These are phyloP conservation scores for Tridacna gigas DNA, from an alignment of 2,888 invertebrate genomes.

Conservation along the genomic window DNA sequence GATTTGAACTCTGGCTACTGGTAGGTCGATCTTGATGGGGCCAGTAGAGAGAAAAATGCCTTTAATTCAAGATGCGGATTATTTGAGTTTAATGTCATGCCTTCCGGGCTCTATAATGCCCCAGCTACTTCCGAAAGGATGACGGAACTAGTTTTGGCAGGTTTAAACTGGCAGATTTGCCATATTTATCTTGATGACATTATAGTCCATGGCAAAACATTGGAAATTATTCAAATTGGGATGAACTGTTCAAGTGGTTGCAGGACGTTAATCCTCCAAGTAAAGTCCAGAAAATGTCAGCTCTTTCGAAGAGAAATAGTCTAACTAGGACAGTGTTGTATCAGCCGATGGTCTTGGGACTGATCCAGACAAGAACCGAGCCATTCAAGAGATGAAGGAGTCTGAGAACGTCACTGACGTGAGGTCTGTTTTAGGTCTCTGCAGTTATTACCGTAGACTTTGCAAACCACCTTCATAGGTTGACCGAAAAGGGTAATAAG, in stretches of 20 bases:
- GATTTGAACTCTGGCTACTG: constrained; percentile 57
- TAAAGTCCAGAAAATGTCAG: constrained; percentile 29
- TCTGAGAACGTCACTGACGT: constrained; percentile 36
- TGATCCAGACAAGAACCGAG: background rate
- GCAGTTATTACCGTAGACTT: constrained; percentile 42
- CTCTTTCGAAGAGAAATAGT: background rate
- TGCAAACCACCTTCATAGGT: constrained; percentile 30
- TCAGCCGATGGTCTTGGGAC: background rate
- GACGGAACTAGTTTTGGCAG: background rate
- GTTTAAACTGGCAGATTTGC: background rate
- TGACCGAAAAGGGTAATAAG: constrained; percentile 25
- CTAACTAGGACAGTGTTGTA: background rate
- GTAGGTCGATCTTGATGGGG: constrained; percentile 36
- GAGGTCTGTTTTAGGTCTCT: constrained; percentile 35
- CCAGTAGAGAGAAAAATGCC: constrained; percentile 20
- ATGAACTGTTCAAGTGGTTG: background rate
- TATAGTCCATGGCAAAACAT: background rate
- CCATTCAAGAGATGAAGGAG: constrained; percentile 6
- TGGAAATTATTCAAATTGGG: background rate
- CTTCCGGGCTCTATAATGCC: background rate
- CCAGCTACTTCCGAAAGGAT: background rate
- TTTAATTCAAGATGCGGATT: background rate
- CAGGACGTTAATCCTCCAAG: background rate
- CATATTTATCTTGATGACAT: background rate
- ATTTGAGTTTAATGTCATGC: constrained; percentile 4